Base-by-base conservation (phyloP, 2,113 vertebrate genomes). In the Siniperca chuatsi region DNA sequence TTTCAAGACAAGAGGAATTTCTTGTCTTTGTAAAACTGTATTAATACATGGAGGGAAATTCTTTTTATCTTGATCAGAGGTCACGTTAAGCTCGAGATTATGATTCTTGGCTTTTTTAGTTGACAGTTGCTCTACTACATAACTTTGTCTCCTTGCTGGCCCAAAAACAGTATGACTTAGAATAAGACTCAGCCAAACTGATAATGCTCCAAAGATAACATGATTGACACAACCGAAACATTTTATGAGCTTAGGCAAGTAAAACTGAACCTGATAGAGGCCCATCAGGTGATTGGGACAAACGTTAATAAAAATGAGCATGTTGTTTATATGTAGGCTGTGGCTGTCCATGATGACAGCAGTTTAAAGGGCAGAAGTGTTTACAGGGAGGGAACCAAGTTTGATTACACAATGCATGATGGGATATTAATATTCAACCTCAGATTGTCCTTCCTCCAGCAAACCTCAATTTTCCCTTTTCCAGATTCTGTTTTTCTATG, bases 401-500 rank as follows among this genome's bases (percentile, higher is more conserved):
- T 40, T 62, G 15, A 78, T 78, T 48, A 62, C 61, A 35, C 23
- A 84, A 60, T 58, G 8, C 8, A 86, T 66, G 73, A 0, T 74
- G 46, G 23, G 35, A 77, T 70, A 78, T 86, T 77, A 76, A 86
- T 40, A 66, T 46, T 75, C 7, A 69, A 54, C 67, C 62, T 52
- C 23, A 55, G 48, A 52, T 70, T 62, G 18, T 42, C 16, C 46
- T 87, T 86, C 70, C 74, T 54, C 40, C 23, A 69, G n/a, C 6
- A 82, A 80, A 71, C 35, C 65, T 72, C 58, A 79, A 6, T 52
- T 88, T 83, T 83, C 81, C 21, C 35, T 72, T 84, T 75, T 70
- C 75, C 23, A 18, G 46, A 69, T 68, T 78, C 68, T 67, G 33
- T 40, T 79, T 71, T 40, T 76, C 50, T 18, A 5, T 16, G 16